Base-by-base conservation (phyloP, 2,888 invertebrate species). In the Heliconius ismenius region DNA sequence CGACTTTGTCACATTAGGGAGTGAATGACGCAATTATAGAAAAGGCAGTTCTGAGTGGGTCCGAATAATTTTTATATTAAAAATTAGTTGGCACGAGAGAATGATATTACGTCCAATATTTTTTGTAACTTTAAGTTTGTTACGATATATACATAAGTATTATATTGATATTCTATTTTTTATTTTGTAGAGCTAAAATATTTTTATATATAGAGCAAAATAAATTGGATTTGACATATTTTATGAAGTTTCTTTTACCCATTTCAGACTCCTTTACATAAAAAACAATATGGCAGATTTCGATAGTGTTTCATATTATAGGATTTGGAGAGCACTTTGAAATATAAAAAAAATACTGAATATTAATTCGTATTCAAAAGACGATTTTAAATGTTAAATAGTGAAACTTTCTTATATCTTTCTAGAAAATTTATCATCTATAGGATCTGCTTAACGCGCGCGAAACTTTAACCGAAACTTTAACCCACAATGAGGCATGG, bases 11-110 rank as follows among this genome's bases (percentile, higher is more conserved):
- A 88, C 69, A 88, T 89, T 86, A 65, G 24, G 65, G 85, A 86
- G 85, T 85, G 80, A 85, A 83, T 78, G 82, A 83, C 84, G 78
- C 80, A 79, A 74, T 75, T 73, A 76, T 74, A 78, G 82, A 82
- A 82, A 82, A 81, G 83, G 85, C 81, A 85, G 84, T 89, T 81
- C 79, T 89, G 89, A 79, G 80, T 86, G 88, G 81, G 83, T 89
- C 92, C 91, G 85, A 89, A 88, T 90, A 92, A 92, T 93, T 93
- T 93, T 93, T 93, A 93, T 93, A 93, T 93, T 93, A 93, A 93
- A 93, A 91, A 92, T 93, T 93, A 89, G 79, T 82, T 88, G 92
- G 92, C 89, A 82, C 79, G 90, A 85, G 87, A 90, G 90, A 89
- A 88, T 91, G 91, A 87, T 89, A 85, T 89, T 84, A 86, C 92